Evolutionary conservation across 1,140 invertebrate species (phyloP).

Genomic region (Arion vulgaris): DNA sequence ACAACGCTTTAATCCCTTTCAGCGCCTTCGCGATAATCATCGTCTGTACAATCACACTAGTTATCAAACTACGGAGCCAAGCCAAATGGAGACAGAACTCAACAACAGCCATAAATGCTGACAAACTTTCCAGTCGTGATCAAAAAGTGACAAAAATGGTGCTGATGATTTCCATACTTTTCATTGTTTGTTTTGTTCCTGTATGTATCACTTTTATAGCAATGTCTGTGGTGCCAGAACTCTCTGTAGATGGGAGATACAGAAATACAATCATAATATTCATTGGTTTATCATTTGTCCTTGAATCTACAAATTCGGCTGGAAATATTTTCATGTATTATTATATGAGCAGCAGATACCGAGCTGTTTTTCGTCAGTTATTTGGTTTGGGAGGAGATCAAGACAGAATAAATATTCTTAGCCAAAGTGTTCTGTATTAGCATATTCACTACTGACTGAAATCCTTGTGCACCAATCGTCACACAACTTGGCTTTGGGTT

Average conservation of each 20-base stretch:
- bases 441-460: no score
- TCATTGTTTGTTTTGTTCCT: slow-evolving; percentile 18
- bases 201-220: slow-evolving; percentile 12
- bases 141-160: slow-evolving; percentile 23
- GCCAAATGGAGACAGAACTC: not conserved
- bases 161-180: slow-evolving; percentile 5
- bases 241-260: slow-evolving; percentile 21
- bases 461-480: no score
- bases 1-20: slow-evolving; percentile 20
- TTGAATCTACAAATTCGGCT: slow-evolving; percentile 18
- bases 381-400: not conserved
- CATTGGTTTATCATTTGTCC: not conserved
- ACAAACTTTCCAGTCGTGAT: not conserved
- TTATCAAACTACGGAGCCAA: not conserved
- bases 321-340: slow-evolving; percentile 31
- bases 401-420: no score
- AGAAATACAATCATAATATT: slow-evolving; percentile 5
- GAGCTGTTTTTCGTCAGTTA: not conserved
- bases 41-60: slow-evolving; percentile 7
- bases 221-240: not conserved
- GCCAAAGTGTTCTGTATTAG: no score
- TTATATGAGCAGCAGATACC: slow-evolving; percentile 13
- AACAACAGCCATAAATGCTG: not conserved
- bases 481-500: no score
- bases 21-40: not conserved